Base-by-base conservation (phyloP, 35 echinoderm and acorn worm genomes). In the Eucidaris tribuloides region DNA sequence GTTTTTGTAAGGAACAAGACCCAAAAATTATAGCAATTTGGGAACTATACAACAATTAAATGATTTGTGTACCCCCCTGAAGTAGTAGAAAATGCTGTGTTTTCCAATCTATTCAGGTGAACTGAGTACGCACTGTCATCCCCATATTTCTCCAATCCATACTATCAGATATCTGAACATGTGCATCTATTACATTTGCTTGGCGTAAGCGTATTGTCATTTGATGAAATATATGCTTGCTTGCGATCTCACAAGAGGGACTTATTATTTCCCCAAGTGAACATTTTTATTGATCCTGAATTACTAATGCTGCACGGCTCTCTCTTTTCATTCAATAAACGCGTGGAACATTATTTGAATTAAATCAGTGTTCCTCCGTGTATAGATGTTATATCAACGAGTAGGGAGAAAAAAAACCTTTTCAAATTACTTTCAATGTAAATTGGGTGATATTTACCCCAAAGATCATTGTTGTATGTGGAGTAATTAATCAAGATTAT, bases 261-360 rank as follows among this genome's bases (percentile, higher is more conserved):
- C 68, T 74, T 74, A 74, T 74, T 74, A 74, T 74, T 42, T 74
- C 68, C 68, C 41, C 35, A 38, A 74, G 68, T 42, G 44, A 74
- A 42, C 40, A 22, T 22, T 38, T 40, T 38, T 5, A 42, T 42
- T 74, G 38, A 40, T 42, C 44, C 68, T 22, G 28, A 40, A 25
- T 41, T 38, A 9, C 68, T 74, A 74, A 74, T 74, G 68, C 68
- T 40, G 38, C 68, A 44, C 9, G 35, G 68, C 68, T 74, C 44
- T 40, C 44, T 40, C 35, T 40, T 74, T 74, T 74, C 68, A 27
- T 44, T 74, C 68, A 74, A 74, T 74, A 74, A 74, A 74, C 23
- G 23, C 35, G n/a, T 74, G 68, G 37, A 74, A 74, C 68, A 74
- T 42, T 74, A 42, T 33, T 74, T 33, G 44, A 74, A 74, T 74